phyloP scores from a whole-genome alignment of 1,140 invertebrate genomes.

The Triops cancriformis region DNA sequence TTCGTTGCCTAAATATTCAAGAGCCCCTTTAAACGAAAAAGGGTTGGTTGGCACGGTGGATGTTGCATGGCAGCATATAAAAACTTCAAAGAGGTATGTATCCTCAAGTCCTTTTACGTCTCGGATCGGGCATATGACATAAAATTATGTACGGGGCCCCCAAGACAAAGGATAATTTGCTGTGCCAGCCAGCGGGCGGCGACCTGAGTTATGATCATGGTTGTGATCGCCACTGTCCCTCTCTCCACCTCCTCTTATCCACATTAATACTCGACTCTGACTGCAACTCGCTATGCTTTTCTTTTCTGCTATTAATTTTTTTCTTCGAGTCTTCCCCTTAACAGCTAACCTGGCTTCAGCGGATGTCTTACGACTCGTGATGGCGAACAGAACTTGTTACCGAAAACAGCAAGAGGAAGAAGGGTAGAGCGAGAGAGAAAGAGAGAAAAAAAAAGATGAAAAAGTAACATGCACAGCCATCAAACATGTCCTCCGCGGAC shows the following conservation, averaged over 20 bases:
- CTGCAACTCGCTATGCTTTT: not conserved
- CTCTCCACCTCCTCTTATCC: not conserved
- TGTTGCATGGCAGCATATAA: conserved; percentile 13
- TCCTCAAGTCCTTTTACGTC: conserved; percentile 9
- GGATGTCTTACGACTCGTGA: not conserved
- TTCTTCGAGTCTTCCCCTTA: not conserved
- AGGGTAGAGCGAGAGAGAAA: no score
- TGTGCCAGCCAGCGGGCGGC: conserved; percentile 11
- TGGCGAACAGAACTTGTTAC: conserved; percentile 1
- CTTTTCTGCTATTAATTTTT: not conserved
- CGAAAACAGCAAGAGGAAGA: not conserved
- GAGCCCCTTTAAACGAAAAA: not conserved
- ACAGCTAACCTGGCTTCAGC: not conserved
- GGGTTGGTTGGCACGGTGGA: not conserved
- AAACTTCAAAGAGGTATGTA: conserved; percentile 14
- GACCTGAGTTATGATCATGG: conserved; percentile 13
- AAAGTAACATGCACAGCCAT: not conserved
- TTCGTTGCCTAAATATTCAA: not conserved
- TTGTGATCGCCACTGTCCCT: conserved; percentile 3
- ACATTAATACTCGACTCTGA: not conserved
- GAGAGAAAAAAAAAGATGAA: no score
- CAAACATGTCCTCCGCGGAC: not conserved
- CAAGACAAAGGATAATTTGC: conserved; percentile 14
- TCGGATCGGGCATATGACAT: conserved; percentile 4
- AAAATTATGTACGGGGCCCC: conserved; percentile 11